These are phyloP conservation scores for Trematomus bernacchii DNA, from an alignment of 2,797 vertebrate species.

Conservation along the genomic window DNA sequence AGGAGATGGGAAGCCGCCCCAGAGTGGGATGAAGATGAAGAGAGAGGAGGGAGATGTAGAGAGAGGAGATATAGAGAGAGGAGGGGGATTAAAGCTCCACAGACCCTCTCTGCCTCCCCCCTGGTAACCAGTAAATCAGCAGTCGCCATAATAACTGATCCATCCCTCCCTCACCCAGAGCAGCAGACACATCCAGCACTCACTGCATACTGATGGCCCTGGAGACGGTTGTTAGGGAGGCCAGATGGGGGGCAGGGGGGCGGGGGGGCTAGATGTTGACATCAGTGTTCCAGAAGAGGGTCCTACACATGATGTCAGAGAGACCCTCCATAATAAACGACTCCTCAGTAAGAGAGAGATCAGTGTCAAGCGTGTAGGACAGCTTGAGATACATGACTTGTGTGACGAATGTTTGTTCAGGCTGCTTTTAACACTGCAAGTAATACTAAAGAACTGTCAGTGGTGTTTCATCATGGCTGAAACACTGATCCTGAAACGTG, in stretches of 20 bases:
- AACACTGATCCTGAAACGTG: neutral
- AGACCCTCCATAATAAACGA: constrained; percentile 8
- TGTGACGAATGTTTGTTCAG: no score
- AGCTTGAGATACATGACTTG: no score
- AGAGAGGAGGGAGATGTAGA: constrained; percentile 32
- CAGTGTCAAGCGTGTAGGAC: no score
- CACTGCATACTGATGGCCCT: constrained; percentile 66
- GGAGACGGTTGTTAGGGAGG: constrained; percentile 72
- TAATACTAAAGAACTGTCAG: no score
- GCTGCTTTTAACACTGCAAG: no score
- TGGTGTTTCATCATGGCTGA: no score
- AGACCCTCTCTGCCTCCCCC: constrained; percentile 30
- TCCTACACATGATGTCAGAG: constrained; percentile 24
- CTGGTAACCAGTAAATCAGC: constrained; percentile 61
- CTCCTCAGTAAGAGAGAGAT: neutral
- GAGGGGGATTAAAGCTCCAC: constrained; percentile 40
- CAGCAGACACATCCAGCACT: constrained; percentile 37
- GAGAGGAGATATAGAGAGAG: constrained; percentile 19
- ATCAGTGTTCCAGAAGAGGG: constrained; percentile 13
- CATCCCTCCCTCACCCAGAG: constrained; percentile 38
- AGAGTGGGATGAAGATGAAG: constrained; percentile 44
- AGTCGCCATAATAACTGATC: constrained; percentile 57
- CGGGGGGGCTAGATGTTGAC: constrained; percentile 27
- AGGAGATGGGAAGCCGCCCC: constrained; percentile 25
- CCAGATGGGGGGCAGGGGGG: constrained; percentile 7